Evolutionary conservation across 2,113 vertebrate species (phyloP).

Genomic region (Anhinga anhinga): DNA sequence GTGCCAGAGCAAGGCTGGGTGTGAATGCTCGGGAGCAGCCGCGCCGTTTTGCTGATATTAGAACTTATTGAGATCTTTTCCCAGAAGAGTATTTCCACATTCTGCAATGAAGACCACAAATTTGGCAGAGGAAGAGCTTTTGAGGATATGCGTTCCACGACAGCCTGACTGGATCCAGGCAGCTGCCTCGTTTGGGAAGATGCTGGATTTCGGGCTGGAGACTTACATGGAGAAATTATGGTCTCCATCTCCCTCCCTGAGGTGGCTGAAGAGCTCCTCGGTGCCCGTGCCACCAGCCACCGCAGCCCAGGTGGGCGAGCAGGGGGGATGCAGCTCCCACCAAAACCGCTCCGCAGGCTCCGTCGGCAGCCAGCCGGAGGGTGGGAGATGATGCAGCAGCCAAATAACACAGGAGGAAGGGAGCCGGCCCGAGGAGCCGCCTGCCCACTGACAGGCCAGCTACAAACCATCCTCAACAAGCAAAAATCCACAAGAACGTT

Average conservation of each 20-base stretch:
- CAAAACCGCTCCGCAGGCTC: neutral
- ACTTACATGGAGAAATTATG: neutral
- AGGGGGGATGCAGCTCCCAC: neutral
- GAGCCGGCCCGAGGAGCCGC: fast-evolving
- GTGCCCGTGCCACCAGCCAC: neutral
- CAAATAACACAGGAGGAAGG: neutral
- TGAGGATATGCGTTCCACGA: fast-evolving
- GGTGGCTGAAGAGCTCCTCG: neutral
- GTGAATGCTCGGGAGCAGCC: neutral
- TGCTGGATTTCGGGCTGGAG: neutral
- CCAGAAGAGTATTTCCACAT: neutral
- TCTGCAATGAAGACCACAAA: neutral
- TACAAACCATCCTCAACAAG: neutral
- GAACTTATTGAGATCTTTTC: neutral
- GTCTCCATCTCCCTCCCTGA: neutral
- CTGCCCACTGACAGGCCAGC: neutral
- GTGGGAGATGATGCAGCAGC: fast-evolving
- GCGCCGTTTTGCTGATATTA: neutral
- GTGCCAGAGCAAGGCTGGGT: neutral
- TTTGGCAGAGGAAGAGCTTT: neutral
- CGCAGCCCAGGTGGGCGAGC: fast-evolving
- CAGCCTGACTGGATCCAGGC: neutral
- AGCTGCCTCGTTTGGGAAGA: neutral
- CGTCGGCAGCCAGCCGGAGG: fast-evolving
- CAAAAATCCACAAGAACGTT: neutral